These are phyloP conservation scores for Eristalis arbustorum DNA, from an alignment of 2,888 invertebrate genomes.

Conservation along the genomic window DNA sequence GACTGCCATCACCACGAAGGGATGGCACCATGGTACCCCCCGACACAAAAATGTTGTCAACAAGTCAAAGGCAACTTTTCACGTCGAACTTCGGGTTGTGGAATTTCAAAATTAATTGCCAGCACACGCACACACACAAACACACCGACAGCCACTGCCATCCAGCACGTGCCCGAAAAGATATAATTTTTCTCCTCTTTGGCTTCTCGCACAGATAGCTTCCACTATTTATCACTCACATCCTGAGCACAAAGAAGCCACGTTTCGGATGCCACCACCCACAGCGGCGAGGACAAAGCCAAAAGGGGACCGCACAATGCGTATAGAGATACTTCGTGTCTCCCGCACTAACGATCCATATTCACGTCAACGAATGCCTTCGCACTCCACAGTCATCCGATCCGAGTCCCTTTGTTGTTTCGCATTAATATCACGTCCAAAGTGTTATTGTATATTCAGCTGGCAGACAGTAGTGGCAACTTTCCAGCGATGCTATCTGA, in stretches of 20 bases:
- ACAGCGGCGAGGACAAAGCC: not conserved
- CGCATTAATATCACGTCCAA: slow-evolving; percentile 53
- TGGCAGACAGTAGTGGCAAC: slow-evolving; percentile 13
- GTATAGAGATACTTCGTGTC: not conserved
- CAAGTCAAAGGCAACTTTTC: slow-evolving; percentile 8
- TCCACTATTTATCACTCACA: slow-evolving; percentile 38
- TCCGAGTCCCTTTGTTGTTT: slow-evolving; percentile 23
- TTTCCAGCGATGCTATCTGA: slow-evolving; percentile 23
- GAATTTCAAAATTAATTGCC: slow-evolving; percentile 46
- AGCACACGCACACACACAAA: slow-evolving; percentile 16
- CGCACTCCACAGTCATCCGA: not conserved
- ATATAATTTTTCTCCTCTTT: slow-evolving; percentile 14
- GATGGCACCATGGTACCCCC: not conserved
- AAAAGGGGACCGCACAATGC: slow-evolving; percentile 11
- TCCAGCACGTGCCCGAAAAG: slow-evolving; percentile 15
- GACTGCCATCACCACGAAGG: not conserved
- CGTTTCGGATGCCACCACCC: not conserved
- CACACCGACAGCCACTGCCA: too few species aligned
- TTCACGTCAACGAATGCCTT: not conserved
- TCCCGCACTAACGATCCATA: not conserved
- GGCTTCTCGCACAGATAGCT: not conserved
- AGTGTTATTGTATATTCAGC: slow-evolving; percentile 41
- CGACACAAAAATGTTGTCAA: not conserved
- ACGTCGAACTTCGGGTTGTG: slow-evolving; percentile 7
- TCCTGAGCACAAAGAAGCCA: not conserved